phyloP scores from a whole-genome alignment of 2,113 vertebrate genomes.

The Ploceus nigricollis region DNA sequence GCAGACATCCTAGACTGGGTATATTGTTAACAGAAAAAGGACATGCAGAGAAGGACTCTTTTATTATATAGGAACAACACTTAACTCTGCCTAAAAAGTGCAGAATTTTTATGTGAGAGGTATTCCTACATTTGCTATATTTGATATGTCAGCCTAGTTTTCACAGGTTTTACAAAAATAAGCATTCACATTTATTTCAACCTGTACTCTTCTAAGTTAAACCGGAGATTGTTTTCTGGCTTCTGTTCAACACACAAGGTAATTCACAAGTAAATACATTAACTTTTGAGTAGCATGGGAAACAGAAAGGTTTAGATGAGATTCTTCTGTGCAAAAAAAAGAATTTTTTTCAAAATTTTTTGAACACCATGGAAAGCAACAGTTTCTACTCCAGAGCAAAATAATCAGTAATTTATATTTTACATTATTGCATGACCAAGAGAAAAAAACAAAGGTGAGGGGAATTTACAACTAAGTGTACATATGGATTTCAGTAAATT shows the following conservation, averaged over 20 bases:
- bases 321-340: not conserved
- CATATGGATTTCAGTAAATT: not conserved
- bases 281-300: not conserved
- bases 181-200: not conserved
- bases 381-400: not conserved
- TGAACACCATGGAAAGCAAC: not conserved
- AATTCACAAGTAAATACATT: not conserved
- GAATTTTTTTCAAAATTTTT: not conserved
- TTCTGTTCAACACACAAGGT: not conserved
- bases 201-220: not conserved
- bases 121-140: not conserved
- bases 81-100: not conserved
- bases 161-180: not conserved
- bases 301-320: not conserved
- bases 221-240: not conserved
- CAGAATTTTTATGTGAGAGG: not conserved
- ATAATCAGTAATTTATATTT: not conserved
- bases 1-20: not conserved
- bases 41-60: fast-evolving
- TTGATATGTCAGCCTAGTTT: not conserved
- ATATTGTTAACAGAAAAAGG: not conserved
- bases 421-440: not conserved
- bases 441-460: not conserved
- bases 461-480: not conserved
- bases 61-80: not conserved